Evolutionary conservation across 2,113 vertebrate species (phyloP).

Genomic region (Physeter macrocephalus): DNA sequence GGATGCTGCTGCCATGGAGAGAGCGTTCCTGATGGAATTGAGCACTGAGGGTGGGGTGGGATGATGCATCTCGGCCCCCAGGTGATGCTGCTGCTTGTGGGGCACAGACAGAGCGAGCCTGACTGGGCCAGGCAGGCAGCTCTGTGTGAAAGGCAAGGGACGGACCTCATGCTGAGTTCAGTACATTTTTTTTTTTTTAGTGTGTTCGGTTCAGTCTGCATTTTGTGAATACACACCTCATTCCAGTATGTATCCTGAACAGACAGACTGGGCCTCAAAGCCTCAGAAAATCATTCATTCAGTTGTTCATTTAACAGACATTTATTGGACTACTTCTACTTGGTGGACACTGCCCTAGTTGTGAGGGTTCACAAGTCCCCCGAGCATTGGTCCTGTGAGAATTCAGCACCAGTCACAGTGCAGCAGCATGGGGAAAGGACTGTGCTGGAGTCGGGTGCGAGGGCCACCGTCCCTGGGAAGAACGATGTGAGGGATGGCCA

Average conservation of each 20-base stretch:
- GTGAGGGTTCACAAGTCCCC: background rate
- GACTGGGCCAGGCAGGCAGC: background rate
- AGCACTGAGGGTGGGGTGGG: background rate
- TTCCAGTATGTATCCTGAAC: background rate
- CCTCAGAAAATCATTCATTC: background rate
- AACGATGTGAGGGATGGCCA: background rate
- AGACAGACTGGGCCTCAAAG: background rate
- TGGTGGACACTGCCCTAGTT: too few relatives aligned
- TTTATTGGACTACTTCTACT: background rate
- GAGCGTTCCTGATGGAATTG: background rate
- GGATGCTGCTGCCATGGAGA: background rate
- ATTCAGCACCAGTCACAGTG: background rate
- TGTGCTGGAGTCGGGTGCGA: rapidly evolving
- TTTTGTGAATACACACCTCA: background rate
- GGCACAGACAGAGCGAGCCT: background rate
- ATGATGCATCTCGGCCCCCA: background rate
- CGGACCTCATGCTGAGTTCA: background rate
- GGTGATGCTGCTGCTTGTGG: background rate
- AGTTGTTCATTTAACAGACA: background rate
- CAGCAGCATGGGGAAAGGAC: background rate
- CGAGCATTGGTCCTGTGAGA: background rate
- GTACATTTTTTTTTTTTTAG: background rate
- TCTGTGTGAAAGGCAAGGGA: background rate
- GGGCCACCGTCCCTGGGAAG: background rate
- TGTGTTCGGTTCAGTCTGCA: background rate